Conservation (phyloP, 2,888 invertebrate species). For the Shargacucullia verbasci region DNA sequence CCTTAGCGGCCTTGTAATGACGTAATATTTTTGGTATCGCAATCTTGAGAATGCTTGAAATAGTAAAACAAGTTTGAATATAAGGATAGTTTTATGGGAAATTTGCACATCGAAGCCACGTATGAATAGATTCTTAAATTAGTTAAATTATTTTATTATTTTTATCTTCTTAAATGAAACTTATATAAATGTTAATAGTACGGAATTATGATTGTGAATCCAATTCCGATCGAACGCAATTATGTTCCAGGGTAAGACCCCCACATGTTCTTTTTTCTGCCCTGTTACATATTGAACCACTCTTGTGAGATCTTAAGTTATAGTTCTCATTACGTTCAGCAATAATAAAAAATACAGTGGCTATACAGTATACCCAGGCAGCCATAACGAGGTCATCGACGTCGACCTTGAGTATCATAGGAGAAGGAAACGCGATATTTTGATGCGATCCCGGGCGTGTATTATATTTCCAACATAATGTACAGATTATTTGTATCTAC, state of each 20-base stretch:
- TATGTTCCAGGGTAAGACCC: too few relatives aligned
- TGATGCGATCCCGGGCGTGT: slow-evolving; percentile 22
- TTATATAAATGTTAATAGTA: too few relatives aligned
- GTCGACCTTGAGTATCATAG: slow-evolving; percentile 28
- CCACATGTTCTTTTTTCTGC: too few relatives aligned
- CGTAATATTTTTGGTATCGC: neutral
- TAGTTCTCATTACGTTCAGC: neutral
- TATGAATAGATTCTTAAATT: neutral
- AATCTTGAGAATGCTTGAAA: slow-evolving; percentile 13
- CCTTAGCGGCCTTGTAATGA: slow-evolving; percentile 8
- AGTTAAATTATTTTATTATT: neutral
- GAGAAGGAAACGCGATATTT: slow-evolving; percentile 27
- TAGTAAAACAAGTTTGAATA: slow-evolving; percentile 11
- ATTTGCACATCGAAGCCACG: slow-evolving; percentile 6
- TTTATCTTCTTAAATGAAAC: neutral
- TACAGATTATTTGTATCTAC: slow-evolving; percentile 4
- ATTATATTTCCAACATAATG: slow-evolving; percentile 30
- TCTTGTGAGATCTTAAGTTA: neutral
- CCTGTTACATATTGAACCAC: neutral
- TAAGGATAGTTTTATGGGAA: slow-evolving; percentile 16
- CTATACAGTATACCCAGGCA: neutral
- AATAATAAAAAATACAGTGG: slow-evolving; percentile 11
- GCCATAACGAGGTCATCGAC: slow-evolving; percentile 24
- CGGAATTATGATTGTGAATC: neutral
- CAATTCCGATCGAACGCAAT: neutral